Conservation (phyloP, 2,888 invertebrate species). For the Balanococcus diminutus region DNA sequence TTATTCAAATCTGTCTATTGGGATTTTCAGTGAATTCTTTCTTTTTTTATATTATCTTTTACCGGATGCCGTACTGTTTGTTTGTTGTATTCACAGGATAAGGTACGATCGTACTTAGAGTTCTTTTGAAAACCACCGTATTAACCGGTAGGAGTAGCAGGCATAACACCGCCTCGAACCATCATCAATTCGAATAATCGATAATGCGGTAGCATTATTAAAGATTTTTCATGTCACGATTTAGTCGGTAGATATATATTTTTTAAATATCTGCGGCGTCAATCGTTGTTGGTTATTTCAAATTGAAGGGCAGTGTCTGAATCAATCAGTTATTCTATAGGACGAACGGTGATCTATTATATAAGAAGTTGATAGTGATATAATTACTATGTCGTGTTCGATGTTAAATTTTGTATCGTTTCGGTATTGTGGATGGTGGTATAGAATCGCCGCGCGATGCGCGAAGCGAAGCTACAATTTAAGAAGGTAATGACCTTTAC, state of each 20-base stretch:
- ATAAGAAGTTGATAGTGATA: constrained; percentile 1
- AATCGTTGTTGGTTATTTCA: constrained; percentile 29
- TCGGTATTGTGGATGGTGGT: background rate
- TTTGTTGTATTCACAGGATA: constrained; percentile 50
- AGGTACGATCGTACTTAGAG: constrained; percentile 44
- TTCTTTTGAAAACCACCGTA: constrained; percentile 49
- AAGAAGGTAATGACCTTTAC: background rate
- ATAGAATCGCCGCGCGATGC: background rate
- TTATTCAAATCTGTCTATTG: constrained; percentile 54
- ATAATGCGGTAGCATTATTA: constrained; percentile 54
- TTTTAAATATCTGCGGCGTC: constrained; percentile 6
- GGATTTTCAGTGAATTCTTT: constrained; percentile 53
- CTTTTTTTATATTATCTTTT: constrained; percentile 43
- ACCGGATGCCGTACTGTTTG: constrained; percentile 50
- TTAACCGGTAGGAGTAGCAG: constrained; percentile 54
- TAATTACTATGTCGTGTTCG: constrained; percentile 12
- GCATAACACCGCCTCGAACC: constrained; percentile 51
- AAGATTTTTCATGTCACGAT: constrained; percentile 47
- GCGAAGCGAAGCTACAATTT: background rate
- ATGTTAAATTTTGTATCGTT: background rate
- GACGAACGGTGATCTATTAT: constrained; percentile 7
- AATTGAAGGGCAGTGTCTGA: constrained; percentile 31
- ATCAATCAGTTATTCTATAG: constrained; percentile 13
- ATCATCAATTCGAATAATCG: constrained; percentile 54
- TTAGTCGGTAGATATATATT: background rate